Evolutionary conservation across 2,797 vertebrate species (phyloP).

Genomic region (Lophotriccus pileatus): DNA sequence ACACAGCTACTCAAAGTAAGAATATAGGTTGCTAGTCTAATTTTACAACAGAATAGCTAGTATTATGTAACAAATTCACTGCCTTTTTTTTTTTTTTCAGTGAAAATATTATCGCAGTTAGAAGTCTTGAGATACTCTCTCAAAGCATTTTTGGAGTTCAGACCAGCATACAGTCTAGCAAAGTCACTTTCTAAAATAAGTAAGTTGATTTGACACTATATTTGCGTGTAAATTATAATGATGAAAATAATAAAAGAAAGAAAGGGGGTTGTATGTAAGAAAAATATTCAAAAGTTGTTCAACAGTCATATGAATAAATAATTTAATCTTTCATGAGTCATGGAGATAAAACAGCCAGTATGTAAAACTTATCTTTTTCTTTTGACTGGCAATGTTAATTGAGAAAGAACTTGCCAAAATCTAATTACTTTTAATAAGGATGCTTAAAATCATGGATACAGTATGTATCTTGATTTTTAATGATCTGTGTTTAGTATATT

Average conservation of each 20-base stretch:
- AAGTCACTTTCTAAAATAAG: slow-evolving; percentile 66
- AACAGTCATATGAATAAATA: background rate
- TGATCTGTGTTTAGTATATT: slow-evolving; percentile 16
- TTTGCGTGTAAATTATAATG: slow-evolving; percentile 27
- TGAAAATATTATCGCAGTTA: slow-evolving; percentile 60
- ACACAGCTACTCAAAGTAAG: background rate
- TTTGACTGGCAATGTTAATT: slow-evolving; percentile 25
- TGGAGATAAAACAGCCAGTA: background rate
- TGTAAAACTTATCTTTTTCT: background rate
- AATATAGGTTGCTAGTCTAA: background rate
- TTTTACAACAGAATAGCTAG: background rate
- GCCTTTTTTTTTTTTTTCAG: background rate
- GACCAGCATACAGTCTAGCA: slow-evolving; percentile 53
- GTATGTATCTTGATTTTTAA: slow-evolving; percentile 21
- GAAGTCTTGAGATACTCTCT: slow-evolving; percentile 57
- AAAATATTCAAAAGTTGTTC: background rate
- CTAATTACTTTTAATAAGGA: slow-evolving; percentile 35
- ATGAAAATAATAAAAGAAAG: background rate
- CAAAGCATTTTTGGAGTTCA: slow-evolving; percentile 59
- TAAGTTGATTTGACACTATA: slow-evolving; percentile 17
- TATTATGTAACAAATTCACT: background rate
- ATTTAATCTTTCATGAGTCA: background rate
- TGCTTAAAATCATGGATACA: background rate
- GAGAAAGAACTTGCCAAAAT: slow-evolving; percentile 30
- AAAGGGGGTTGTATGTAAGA: background rate